These are phyloP conservation scores for Phaetusa simplex DNA, from an alignment of 2,113 vertebrate genomes.

Conservation along the genomic window DNA sequence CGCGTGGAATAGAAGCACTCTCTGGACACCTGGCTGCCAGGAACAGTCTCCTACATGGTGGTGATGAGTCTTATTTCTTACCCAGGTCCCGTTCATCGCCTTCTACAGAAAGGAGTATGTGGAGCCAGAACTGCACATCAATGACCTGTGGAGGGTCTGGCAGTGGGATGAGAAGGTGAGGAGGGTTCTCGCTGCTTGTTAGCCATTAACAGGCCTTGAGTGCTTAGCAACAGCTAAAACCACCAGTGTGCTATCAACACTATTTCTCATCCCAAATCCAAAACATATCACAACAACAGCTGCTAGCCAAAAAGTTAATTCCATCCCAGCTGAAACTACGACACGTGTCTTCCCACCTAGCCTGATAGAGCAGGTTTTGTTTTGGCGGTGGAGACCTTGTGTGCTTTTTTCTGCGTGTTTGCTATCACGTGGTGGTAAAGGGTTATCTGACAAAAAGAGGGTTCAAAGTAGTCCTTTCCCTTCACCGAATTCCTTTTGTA, in stretches of 20 bases:
- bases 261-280: neutral
- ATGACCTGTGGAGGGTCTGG: constrained; percentile 98
- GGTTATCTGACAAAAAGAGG: neutral
- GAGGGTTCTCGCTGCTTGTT: neutral
- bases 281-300: neutral
- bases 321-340: neutral
- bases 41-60: neutral
- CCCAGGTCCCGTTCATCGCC: constrained; percentile 96
- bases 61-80: constrained; percentile 35
- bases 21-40: neutral
- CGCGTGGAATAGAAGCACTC: neutral
- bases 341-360: neutral
- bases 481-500: neutral
- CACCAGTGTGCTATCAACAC: neutral
- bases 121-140: constrained; percentile 96
- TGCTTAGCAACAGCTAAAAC: neutral
- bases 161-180: constrained; percentile 99
- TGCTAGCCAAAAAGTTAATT: neutral
- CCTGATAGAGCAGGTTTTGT: neutral
- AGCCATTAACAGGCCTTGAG: neutral
- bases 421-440: neutral
- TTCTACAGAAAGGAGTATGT: constrained; percentile 99
- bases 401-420: neutral
- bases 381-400: neutral
- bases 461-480: neutral